Evolutionary conservation across 2,888 invertebrate species (phyloP).

Genomic region (Erebia epiphron): DNA sequence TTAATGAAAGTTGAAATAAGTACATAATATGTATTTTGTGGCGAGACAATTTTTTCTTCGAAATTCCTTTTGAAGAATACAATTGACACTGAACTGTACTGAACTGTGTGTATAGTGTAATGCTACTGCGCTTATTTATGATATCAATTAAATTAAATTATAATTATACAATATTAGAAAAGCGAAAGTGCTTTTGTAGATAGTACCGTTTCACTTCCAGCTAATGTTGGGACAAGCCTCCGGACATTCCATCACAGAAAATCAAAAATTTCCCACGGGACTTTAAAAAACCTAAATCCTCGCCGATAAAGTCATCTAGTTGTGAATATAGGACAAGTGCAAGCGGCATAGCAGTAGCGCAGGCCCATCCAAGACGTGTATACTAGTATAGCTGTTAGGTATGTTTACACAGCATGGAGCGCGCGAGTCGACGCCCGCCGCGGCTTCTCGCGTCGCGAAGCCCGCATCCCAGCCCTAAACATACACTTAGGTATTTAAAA

Average conservation of each 20-base stretch:
- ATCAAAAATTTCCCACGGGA: neutral
- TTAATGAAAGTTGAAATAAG: no score
- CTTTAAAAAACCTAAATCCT: neutral
- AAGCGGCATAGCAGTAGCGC: conserved; percentile 40
- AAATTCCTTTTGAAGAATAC: no score
- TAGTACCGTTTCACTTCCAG: no score
- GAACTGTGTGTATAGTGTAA: no score
- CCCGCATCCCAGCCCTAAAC: conserved; percentile 51
- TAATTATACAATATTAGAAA: no score
- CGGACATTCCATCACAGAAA: neutral
- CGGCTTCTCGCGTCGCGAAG: conserved; percentile 37
- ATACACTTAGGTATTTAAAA: conserved; percentile 62
- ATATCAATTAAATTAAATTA: no score
- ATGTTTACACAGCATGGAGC: conserved; percentile 74
- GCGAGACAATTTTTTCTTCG: no score
- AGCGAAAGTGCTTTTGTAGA: no score
- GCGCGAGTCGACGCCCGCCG: conserved; percentile 48
- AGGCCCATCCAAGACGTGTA: conserved; percentile 58
- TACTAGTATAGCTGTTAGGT: conserved; percentile 68
- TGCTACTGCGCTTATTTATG: no score
- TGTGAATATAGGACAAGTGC: conserved; percentile 40
- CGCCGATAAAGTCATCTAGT: conserved; percentile 11
- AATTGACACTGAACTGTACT: neutral
- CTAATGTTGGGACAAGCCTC: no score
- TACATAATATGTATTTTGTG: no score